Conservation (phyloP, 1,140 invertebrate genomes). For the Drosophila elegans region DNA sequence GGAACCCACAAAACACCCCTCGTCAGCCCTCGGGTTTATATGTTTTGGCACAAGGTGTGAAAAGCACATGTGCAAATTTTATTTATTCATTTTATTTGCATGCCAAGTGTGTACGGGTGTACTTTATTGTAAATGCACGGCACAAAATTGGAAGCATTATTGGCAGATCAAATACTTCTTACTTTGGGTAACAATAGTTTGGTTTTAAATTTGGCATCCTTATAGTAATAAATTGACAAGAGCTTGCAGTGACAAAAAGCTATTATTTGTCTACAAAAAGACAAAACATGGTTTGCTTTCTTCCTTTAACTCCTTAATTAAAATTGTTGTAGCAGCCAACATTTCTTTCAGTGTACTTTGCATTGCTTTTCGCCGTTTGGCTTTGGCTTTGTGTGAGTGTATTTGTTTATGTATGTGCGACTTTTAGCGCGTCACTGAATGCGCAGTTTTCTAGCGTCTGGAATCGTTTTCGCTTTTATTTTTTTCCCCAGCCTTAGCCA, state of each 20-base stretch:
- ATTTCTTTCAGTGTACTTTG: slow-evolving; percentile 16
- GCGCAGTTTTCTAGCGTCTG: slow-evolving; percentile 68
- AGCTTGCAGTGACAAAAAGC: no score
- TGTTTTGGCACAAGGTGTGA: slow-evolving; percentile 76
- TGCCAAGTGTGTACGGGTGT: slow-evolving; percentile 56
- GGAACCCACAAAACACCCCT: slow-evolving; percentile 11
- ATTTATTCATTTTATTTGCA: slow-evolving; percentile 83
- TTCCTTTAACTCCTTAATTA: no score
- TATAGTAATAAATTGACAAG: no score
- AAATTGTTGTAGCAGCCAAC: not conserved
- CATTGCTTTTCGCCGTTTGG: slow-evolving; percentile 34
- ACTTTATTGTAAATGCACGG: slow-evolving; percentile 54
- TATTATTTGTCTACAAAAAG: no score
- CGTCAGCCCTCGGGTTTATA: slow-evolving; percentile 52
- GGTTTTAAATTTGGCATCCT: no score
- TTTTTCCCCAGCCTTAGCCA: not conserved
- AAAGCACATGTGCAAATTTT: slow-evolving; percentile 79
- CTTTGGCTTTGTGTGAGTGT: slow-evolving; percentile 31
- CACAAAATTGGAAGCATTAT: not conserved
- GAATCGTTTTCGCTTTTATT: slow-evolving; percentile 48
- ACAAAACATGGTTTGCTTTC: no score
- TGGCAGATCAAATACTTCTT: no score
- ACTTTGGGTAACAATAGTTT: no score
- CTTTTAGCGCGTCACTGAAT: slow-evolving; percentile 79
- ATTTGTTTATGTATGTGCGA: slow-evolving; percentile 57